A percentile compares a stretch with the other conserved stretches of the same genome.
Conservation (phyloP, 2,888 invertebrate genomes). For the Desoria tigrina region DNA sequence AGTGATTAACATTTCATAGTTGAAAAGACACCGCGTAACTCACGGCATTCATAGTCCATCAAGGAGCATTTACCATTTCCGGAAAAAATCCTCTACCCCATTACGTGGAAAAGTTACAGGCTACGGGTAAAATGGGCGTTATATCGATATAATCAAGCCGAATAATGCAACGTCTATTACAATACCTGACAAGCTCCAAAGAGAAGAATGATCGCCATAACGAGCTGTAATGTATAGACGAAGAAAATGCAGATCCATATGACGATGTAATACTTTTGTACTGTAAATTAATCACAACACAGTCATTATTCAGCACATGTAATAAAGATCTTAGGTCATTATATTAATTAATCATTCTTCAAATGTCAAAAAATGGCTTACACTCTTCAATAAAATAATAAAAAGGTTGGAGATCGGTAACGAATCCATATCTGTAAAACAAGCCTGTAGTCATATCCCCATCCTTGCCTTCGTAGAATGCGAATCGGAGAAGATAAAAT, state of each 20-base stretch:
- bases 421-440: conserved; percentile 42
- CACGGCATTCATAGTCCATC: no score
- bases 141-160: no score
- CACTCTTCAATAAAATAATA: conserved; percentile 47
- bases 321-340: conserved; percentile 6
- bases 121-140: no score
- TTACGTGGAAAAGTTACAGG: no score
- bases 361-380: conserved; percentile 19
- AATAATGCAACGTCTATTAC: no score
- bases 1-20: no score
- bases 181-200: conserved; percentile 50
- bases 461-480: conserved; percentile 48
- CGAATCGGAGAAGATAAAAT: conserved; percentile 42
- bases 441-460: conserved; percentile 48
- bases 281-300: conserved; percentile 30
- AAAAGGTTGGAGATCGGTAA: conserved; percentile 42
- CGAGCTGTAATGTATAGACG: conserved; percentile 45
- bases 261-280: conserved; percentile 44
- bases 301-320: no score
- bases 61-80: no score
- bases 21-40: no score
- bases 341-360: conserved; percentile 4
- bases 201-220: conserved; percentile 46
- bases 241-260: conserved; percentile 48
- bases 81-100: no score